Conservation (phyloP, 2,888 invertebrate species). For the Ornithoptera alexandrae region DNA sequence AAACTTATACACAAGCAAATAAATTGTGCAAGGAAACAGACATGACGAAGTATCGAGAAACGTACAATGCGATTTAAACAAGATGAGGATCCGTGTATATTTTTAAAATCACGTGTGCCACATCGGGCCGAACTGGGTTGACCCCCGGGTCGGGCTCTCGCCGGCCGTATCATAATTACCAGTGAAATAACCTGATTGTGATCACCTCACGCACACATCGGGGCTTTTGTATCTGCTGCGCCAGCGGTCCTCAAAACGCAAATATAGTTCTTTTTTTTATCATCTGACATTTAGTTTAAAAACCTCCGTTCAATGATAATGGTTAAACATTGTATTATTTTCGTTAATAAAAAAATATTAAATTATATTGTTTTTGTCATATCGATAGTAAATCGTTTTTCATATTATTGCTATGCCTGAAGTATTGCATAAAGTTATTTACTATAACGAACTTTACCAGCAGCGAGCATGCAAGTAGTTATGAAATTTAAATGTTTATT, state of each 20-base stretch:
- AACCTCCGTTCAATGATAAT: constrained; percentile 4
- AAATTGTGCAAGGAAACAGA: constrained; percentile 20
- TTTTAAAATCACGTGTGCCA: constrained; percentile 62
- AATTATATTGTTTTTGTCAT: neutral
- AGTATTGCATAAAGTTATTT: constrained; percentile 2
- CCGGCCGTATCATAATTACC: constrained; percentile 76
- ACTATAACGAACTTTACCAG: neutral
- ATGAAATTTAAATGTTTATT: neutral
- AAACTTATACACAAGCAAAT: constrained; percentile 13
- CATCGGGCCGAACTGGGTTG: constrained; percentile 52
- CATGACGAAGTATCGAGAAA: constrained; percentile 48
- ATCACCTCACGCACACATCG: constrained; percentile 72
- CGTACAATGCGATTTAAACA: constrained; percentile 62
- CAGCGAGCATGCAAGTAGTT: neutral
- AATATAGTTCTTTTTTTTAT: constrained; percentile 26
- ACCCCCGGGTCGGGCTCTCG: constrained; percentile 71
- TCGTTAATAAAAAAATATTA: constrained; percentile 4
- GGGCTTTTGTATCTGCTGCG: constrained; percentile 53
- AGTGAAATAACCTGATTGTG: constrained; percentile 79
- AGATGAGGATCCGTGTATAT: constrained; percentile 53
- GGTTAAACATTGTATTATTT: neutral
- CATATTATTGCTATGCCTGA: neutral
- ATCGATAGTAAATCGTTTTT: neutral
- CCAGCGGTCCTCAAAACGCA: constrained; percentile 51
- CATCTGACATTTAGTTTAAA: constrained; percentile 6